These are phyloP conservation scores for Encarsia formosa DNA, from an alignment of 2,888 invertebrate species.

Conservation along the genomic window DNA sequence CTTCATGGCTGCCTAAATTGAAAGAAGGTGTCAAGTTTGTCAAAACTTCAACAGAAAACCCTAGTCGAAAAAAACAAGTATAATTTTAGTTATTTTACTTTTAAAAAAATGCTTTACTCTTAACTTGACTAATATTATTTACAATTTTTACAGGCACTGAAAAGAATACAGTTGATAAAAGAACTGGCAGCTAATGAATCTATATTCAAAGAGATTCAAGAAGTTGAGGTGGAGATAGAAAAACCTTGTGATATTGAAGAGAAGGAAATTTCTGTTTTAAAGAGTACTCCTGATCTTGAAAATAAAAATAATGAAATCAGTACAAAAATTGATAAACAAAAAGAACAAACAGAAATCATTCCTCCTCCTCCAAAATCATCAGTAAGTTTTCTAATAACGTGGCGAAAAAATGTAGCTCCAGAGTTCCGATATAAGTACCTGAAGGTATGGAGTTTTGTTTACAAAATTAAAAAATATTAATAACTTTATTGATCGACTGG, in stretches of 20 bases:
- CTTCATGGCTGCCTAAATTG: constrained; percentile 51
- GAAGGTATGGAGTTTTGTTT: constrained; percentile 47
- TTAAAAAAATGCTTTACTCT: neutral
- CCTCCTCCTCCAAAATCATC: constrained; percentile 58
- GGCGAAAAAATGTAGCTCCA: constrained; percentile 57
- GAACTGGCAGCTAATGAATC: constrained; percentile 44
- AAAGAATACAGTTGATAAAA: constrained; percentile 54
- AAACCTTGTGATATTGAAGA: too few species aligned
- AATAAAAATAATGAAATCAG: constrained; percentile 11
- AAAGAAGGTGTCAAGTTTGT: constrained; percentile 47
- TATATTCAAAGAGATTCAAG: constrained; percentile 19
- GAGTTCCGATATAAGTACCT: constrained; percentile 59
- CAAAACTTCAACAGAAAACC: constrained; percentile 58
- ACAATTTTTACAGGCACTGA: constrained; percentile 51
- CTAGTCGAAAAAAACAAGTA: constrained; percentile 64
- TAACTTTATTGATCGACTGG: neutral
- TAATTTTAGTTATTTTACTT: neutral
- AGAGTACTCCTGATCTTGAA: neutral
- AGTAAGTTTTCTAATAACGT: constrained; percentile 63
- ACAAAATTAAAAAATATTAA: neutral
- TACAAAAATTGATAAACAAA: constrained; percentile 27
- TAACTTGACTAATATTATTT: too few species aligned
- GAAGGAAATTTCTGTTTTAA: neutral
- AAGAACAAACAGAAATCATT: constrained; percentile 31
- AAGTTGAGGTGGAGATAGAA: constrained; percentile 16